Base-by-base conservation (phyloP, 2,888 invertebrate genomes). In the Drosophila putrida region DNA sequence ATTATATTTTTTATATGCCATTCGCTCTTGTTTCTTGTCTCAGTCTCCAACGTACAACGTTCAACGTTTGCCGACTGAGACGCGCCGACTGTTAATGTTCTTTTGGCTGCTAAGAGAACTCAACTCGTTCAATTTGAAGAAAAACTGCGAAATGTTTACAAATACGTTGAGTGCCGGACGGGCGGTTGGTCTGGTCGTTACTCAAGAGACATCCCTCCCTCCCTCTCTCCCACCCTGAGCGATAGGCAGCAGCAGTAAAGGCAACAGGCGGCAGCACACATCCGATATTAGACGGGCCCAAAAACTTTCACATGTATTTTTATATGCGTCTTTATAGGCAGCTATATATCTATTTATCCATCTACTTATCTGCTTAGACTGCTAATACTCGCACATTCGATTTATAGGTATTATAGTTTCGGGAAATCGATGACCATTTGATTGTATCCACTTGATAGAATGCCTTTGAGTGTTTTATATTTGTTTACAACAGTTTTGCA, bases 61-160 rank as follows among this genome's bases (percentile, higher is more conserved):
- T 20, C 20, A 20, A 20, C 54, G 49, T 51, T 38, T 28, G 57
- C 47, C 57, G 62, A 57, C 47, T 51, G 39, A 77, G 66, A 76
- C 68, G 82, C 82, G 70, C 80, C 61, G 71, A 87, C 72, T 66
- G 85, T 74, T 88, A 83, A 80, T 88, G 84, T 49, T 65, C 66
- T 67, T 74, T 69, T 55, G 67, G 54, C 57, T 33, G 57, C 60
- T 38, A 64, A 66, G 57, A 57, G 57, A 69, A 75, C 78, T 68
- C 68, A 72, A 71, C 79, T 71, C 63, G 63, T 59, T 71, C 63
- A 63, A 77, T 54, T 66, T 69, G 55, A 68, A 66, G 74, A 69
- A 75, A 62, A 74, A 53, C 66, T 55, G 78, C 66, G 63, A 87
- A 85, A 79, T 85, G 89, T 85, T 88, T 85, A 85, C 89, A 85